Conservation (phyloP, 2,888 invertebrate species). For the Steinernema carpocapsae region DNA sequence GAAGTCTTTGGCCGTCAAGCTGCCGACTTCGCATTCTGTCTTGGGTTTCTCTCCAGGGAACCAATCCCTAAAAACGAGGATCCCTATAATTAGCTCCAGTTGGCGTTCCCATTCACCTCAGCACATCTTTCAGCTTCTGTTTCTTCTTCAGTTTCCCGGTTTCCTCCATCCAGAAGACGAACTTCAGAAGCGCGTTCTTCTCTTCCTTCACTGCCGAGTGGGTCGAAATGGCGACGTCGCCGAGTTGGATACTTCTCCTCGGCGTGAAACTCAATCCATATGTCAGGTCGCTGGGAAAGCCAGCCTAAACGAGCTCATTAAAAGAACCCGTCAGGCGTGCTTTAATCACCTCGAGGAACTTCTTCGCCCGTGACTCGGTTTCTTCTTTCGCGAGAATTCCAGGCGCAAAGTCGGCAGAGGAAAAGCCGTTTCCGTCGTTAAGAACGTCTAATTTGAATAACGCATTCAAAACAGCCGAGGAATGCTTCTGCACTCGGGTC, state of each 20-base stretch:
- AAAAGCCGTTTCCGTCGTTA: neutral
- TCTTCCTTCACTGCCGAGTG: neutral
- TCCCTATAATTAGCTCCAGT: neutral
- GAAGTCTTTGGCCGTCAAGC: neutral
- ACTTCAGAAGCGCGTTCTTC: neutral
- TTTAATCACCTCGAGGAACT: neutral
- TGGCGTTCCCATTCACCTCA: neutral
- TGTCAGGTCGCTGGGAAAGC: neutral
- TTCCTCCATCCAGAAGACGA: conserved; percentile 14
- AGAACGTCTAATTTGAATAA: conserved; percentile 18
- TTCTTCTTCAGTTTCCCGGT: conserved; percentile 13
- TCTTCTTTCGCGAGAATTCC: neutral
- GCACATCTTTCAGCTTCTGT: neutral
- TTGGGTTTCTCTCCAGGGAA: neutral
- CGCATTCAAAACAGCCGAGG: conserved; percentile 12
- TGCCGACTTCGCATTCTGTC: neutral
- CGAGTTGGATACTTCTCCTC: neutral
- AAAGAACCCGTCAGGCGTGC: too few relatives aligned
- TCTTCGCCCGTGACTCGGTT: neutral
- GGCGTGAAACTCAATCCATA: conserved; percentile 5
- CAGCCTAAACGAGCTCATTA: neutral
- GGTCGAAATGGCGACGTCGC: neutral
- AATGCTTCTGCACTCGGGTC: conserved; percentile 17
- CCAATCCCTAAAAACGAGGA: neutral
- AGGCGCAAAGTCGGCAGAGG: neutral